A percentile compares a stretch with the other conserved stretches of the same genome.
These are phyloP conservation scores for Drosophila melanocephala DNA, from an alignment of 2,888 invertebrate species.

Conservation along the genomic window DNA sequence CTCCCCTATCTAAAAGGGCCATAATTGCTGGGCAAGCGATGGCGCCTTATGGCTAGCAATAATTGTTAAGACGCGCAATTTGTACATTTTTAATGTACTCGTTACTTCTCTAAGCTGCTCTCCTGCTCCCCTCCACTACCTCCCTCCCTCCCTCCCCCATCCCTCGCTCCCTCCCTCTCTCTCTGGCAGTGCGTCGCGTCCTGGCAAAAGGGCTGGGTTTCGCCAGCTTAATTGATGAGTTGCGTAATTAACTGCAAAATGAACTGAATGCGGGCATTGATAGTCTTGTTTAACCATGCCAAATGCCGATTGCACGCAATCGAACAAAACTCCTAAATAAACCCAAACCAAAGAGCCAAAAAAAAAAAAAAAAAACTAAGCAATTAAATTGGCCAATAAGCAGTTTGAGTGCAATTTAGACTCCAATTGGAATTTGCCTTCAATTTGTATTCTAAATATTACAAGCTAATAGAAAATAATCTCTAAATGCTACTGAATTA, in stretches of 20 bases:
- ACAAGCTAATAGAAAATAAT: neutral
- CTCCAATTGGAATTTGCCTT: neutral
- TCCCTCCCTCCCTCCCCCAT: too few species aligned
- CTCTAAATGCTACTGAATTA: neutral
- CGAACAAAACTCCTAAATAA: slow-evolving; percentile 12
- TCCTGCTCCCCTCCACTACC: neutral
- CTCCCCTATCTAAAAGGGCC: slow-evolving; percentile 57
- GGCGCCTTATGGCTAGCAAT: slow-evolving; percentile 68
- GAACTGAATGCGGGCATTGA: slow-evolving; percentile 61
- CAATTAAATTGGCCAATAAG: slow-evolving; percentile 32
- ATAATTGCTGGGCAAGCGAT: slow-evolving; percentile 69
- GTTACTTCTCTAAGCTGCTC: slow-evolving; percentile 27
- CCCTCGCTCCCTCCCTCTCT: neutral
- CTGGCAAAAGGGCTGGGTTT: slow-evolving; percentile 8
- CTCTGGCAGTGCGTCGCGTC: neutral
- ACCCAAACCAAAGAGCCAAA: neutral
- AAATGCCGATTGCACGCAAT: slow-evolving; percentile 46
- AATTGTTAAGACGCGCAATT: slow-evolving; percentile 82
- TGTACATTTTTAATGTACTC: slow-evolving; percentile 78
- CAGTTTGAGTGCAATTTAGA: slow-evolving; percentile 10
- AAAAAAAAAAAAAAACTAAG: neutral
- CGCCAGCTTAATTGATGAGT: slow-evolving; percentile 79
- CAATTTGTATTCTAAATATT: neutral
- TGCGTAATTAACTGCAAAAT: slow-evolving; percentile 83
- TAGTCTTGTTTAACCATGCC: slow-evolving; percentile 57